Conservation (phyloP, 2,888 invertebrate genomes). For the Cybosia mesomella region DNA sequence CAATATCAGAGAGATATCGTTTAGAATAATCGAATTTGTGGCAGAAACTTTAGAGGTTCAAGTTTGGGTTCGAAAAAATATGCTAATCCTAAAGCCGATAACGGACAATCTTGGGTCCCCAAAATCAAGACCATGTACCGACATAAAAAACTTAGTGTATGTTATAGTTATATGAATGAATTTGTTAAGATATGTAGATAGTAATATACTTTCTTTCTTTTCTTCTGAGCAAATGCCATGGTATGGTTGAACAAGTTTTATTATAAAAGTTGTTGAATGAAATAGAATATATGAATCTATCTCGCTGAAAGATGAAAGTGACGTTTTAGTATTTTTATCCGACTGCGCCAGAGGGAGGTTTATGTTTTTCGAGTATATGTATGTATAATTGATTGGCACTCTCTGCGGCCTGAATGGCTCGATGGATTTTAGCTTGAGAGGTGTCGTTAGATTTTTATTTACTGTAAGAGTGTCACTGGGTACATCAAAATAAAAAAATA, state of each 20-base stretch:
- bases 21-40: constrained; percentile 70
- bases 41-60: constrained; percentile 56
- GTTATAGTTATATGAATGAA: constrained; percentile 34
- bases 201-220: constrained; percentile 22
- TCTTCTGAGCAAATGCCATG: constrained; percentile 30
- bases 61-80: constrained; percentile 55
- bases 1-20: constrained; percentile 65
- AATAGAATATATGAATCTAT: constrained; percentile 13
- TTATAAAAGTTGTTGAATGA: constrained; percentile 32
- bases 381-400: too few species aligned
- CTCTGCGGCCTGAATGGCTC: too few species aligned
- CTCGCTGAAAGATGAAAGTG: neutral
- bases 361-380: too few species aligned
- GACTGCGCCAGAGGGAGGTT: too few species aligned
- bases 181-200: constrained; percentile 38
- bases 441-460: too few species aligned
- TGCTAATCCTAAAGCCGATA: constrained; percentile 68
- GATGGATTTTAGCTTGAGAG: too few species aligned
- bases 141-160: constrained; percentile 48
- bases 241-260: constrained; percentile 40
- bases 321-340: neutral
- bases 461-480: too few species aligned
- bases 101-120: constrained; percentile 51
- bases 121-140: constrained; percentile 52
- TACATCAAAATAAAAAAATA: too few species aligned